A percentile compares a stretch with the other conserved stretches of the same genome.
These are phyloP conservation scores for Apaloderma vittatum DNA, from an alignment of 2,113 vertebrate species.

Conservation along the genomic window DNA sequence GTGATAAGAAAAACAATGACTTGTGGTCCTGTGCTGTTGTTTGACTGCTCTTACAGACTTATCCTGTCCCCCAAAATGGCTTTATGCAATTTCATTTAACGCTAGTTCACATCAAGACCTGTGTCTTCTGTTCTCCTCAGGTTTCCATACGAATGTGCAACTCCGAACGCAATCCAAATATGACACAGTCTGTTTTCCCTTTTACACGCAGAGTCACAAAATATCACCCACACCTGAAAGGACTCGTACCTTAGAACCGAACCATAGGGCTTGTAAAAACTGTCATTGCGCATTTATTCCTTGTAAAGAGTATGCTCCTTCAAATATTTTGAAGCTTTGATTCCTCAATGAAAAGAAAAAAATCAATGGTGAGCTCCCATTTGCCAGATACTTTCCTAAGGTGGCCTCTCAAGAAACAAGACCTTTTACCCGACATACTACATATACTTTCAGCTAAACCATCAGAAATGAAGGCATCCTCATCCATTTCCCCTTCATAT, in stretches of 20 bases:
- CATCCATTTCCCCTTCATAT: not conserved
- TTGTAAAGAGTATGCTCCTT: not conserved
- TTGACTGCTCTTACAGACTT: not conserved
- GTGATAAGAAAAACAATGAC: not conserved
- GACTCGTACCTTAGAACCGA: not conserved
- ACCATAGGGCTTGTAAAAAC: not conserved
- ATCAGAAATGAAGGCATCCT: not conserved
- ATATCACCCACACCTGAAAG: not conserved
- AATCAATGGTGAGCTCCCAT: not conserved
- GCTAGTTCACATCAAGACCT: not conserved
- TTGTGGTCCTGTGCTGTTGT: fast-evolving
- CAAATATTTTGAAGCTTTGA: not conserved
- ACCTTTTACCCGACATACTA: fast-evolving
- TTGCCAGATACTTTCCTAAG: not conserved
- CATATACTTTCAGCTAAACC: not conserved
- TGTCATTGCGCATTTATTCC: not conserved
- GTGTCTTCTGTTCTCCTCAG: not conserved
- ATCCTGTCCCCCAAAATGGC: not conserved
- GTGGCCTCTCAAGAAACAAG: not conserved
- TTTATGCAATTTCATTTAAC: not conserved
- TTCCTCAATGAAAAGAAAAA: not conserved
- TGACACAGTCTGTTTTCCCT: not conserved
- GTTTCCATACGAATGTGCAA: not conserved
- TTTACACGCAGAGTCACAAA: not conserved
- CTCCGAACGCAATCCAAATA: not conserved